Conservation (phyloP, 1,140 invertebrate species). For the Gonatopus flavifemur region DNA sequence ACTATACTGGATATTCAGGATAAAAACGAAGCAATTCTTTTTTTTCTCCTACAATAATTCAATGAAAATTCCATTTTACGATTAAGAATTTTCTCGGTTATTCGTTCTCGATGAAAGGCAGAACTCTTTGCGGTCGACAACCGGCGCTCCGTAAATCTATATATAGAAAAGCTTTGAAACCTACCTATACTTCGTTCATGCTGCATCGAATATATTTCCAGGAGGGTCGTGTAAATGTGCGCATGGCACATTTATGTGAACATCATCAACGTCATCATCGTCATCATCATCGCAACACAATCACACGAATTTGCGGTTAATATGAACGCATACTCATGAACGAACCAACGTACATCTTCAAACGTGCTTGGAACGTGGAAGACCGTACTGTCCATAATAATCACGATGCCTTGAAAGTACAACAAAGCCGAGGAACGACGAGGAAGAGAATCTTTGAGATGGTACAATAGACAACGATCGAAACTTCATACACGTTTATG, state of each 20-base stretch:
- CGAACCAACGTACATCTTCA: background rate
- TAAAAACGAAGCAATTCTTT: no score
- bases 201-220: slow-evolving; percentile 35
- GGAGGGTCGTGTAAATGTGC: slow-evolving; percentile 1
- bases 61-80: no score
- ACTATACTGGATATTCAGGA: no score
- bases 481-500: no score
- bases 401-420: slow-evolving; percentile 6
- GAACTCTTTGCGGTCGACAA: slow-evolving; percentile 27
- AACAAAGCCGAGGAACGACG: no score
- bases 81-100: no score
- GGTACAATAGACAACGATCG: no score
- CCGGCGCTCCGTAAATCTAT: slow-evolving; percentile 33
- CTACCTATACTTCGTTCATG: slow-evolving; percentile 27
- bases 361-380: slow-evolving; percentile 3
- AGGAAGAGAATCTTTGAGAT: no score
- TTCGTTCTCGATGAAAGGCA: slow-evolving; percentile 25
- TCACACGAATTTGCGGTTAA: slow-evolving; percentile 1
- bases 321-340: background rate
- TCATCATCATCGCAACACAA: background rate
- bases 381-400: slow-evolving; percentile 19
- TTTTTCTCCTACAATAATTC: no score
- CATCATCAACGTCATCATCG: background rate
- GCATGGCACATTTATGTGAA: background rate
- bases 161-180: slow-evolving; percentile 33